A percentile compares a stretch with the other conserved stretches of the same genome.
phyloP scores from a whole-genome alignment of 2,797 vertebrate genomes.

The Gymnopithys bicolor region DNA sequence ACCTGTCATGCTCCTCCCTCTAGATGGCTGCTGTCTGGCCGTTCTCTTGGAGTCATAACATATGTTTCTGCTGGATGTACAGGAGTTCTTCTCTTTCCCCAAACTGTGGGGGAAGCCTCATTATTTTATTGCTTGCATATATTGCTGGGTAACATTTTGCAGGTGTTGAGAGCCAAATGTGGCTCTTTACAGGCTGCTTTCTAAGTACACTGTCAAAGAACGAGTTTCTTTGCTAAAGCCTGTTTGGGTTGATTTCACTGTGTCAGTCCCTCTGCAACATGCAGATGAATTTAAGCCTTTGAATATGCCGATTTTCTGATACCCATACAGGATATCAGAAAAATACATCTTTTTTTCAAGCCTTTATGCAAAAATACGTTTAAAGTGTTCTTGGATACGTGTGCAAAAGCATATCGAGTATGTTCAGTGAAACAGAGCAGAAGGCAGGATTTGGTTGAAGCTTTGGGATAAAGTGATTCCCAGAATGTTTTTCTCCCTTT shows the following conservation, averaged over 20 bases:
- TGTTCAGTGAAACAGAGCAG: not conserved
- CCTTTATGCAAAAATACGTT: not conserved
- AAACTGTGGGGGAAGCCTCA: not conserved
- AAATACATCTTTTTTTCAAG: not conserved
- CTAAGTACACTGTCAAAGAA: not conserved
- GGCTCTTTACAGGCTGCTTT: not conserved
- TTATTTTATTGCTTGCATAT: not conserved
- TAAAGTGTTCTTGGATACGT: not conserved
- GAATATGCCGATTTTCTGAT: not conserved
- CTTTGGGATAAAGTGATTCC: not conserved
- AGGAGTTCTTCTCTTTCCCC: not conserved
- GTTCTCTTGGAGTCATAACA: not conserved
- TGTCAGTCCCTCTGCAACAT: not conserved
- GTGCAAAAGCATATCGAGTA: not conserved
- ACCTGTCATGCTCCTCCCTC: conserved; percentile 31
- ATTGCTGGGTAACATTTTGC: not conserved
- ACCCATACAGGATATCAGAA: not conserved
- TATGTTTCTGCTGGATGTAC: not conserved
- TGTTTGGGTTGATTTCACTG: not conserved
- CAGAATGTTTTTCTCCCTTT: not conserved
- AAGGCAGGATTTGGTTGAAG: not conserved
- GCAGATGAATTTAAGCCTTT: not conserved
- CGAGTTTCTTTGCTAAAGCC: too few species aligned
- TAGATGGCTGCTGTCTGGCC: not conserved
- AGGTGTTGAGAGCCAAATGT: not conserved